Base-by-base conservation (phyloP, 2,113 vertebrate genomes). In the Neolamprologus longior region DNA sequence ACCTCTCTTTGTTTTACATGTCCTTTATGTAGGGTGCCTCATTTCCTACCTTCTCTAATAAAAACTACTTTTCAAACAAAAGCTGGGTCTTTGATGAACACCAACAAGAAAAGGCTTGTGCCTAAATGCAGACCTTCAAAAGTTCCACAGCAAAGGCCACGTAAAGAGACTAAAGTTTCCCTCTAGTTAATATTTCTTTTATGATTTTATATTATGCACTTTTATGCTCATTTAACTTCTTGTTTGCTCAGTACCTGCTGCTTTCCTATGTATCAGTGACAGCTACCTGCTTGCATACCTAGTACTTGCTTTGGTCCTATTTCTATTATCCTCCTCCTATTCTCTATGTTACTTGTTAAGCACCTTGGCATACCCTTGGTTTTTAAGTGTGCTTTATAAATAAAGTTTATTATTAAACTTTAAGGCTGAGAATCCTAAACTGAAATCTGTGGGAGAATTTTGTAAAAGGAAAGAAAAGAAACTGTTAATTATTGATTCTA, bases 111-210 rank as follows among this genome's bases (percentile, higher is more conserved):
- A 45, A 26, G 7, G n/a, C 66, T 3, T 24, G 37, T 1, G 37
- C 66, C 66, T 40, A 17, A 42, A 71, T 71, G 7, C 1, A 71
- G 66, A 42, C 37, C 21, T 0, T 24, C 2, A 15, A 10, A 45
- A 10, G 37, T 45, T 73, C 37, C 21, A 17, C 13, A 73, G 0
- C 21, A 73, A 1, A 45, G 0, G 21, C 21, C 8, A 24, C 0
- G 0, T 2, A 15, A 15, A 10, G 21, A 45, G n/a, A 42, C 7
- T 9, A 26, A 71, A 42, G 35, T 42, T n/a, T 40, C 37, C 10
- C 37, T 40, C 10, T 40, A 12, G 37, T 40, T 40, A 40, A 40
- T 40, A 12, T 40, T 40, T 40, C 1, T 40, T 1, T 40, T 12
- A 12, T 40, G 37, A 40, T 40, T 40, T 40, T 40, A 40, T 40